phyloP scores from a whole-genome alignment of 2,797 vertebrate species.

The Arctocebus calabarensis region DNA sequence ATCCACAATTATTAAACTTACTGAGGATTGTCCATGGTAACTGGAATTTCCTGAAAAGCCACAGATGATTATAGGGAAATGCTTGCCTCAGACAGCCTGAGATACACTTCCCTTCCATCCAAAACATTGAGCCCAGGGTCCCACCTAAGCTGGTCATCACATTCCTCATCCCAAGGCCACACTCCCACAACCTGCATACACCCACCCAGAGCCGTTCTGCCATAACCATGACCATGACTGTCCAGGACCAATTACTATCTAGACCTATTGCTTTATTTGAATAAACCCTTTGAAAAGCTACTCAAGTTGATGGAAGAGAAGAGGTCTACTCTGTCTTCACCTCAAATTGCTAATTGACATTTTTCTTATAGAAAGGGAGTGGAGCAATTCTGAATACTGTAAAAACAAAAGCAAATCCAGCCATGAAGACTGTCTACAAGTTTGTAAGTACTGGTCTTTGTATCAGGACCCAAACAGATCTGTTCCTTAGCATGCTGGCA shows the following conservation, averaged over 20 bases:
- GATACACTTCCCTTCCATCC: not conserved
- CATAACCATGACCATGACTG: not conserved
- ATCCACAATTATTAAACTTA: not conserved
- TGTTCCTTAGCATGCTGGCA: not conserved
- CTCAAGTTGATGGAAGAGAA: constrained; percentile 73
- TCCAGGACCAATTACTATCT: constrained; percentile 1
- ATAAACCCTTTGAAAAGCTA: constrained; percentile 61
- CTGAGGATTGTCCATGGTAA: not conserved
- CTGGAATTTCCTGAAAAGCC: not conserved
- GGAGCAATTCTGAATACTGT: constrained; percentile 98
- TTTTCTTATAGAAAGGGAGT: constrained; percentile 94
- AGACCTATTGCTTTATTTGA: constrained; percentile 63
- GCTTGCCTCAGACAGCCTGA: not conserved
- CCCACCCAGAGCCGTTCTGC: not conserved
- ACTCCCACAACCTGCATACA: too few species aligned
- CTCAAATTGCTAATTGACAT: constrained; percentile 76
- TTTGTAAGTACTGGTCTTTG: constrained; percentile 92
- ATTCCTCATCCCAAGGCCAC: not conserved
- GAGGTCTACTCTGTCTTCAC: constrained; percentile 66
- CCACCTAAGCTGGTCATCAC: not conserved
- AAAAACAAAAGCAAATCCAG: constrained; percentile 98
- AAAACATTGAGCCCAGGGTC: not conserved
- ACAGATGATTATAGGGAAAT: not conserved
- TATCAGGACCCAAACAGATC: not conserved
- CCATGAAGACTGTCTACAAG: constrained; percentile 99